Base-by-base conservation (phyloP, 2,113 vertebrate genomes). In the Antechinus stuartii region DNA sequence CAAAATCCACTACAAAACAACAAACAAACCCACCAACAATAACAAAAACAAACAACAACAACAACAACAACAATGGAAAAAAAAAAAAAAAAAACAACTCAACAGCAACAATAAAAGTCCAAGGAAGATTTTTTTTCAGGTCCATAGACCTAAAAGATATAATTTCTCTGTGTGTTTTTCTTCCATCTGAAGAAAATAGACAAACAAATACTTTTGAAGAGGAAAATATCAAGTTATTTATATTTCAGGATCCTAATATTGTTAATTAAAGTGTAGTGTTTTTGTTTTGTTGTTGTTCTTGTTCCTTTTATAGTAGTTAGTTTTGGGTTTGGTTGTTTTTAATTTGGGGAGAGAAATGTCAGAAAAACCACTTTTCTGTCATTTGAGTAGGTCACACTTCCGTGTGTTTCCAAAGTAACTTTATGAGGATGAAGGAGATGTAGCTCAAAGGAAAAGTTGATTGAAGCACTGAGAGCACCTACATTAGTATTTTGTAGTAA, bases 191-290 rank as follows among this genome's bases (percentile, higher is more conserved):
- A 96, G 76, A 56, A 95, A 94, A 90, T 95, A 76, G 68, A 55
- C 26, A 97, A 97, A 94, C n/a, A 97, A 95, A 90, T 97, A 95
- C 97, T 96, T 97, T 96, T 96, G 47, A 97, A 98, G 93, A 42
- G 1, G 0, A 24, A 97, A 11, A 25, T 95, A 1, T 46, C 53
- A 55, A 76, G 0, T 92, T 84, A 42, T 23, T 94, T 90, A 14
- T 92, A 16, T 19, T 46, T 92, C 5, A 0, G 4, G 92, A 50
- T 57, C 49, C 93, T 56, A 91, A 0, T 90, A 90, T 94, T 89
- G 53, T 2, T 54, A 96, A 95, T 92, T 10, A 56, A 2, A 23
- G 16, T 30, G 90, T 12, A 89, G 91, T 22, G 5, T 50, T 16
- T 96, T 52, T 52, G 50, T 52, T 92, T 54, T 92, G 4, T 25